Percentiles rank a stretch among this genome's conserved stretches.
phyloP scores from a whole-genome alignment of 2,113 vertebrate genomes.

The Climacteris rufus region DNA sequence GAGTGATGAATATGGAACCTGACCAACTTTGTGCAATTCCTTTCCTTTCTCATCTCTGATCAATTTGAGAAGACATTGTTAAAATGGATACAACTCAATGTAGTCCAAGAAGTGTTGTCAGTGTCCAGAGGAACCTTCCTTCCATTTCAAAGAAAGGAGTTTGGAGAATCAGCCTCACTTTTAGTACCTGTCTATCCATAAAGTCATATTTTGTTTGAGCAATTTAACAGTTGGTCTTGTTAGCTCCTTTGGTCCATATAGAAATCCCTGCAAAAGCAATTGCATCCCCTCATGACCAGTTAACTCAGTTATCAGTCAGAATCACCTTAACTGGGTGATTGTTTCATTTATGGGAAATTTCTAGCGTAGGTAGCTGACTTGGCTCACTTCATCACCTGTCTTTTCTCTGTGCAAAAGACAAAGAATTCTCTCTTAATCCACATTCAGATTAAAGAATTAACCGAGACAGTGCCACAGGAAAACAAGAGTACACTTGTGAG shows the following conservation, averaged over 20 bases:
- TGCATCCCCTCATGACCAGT: not conserved
- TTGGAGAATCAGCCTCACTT: not conserved
- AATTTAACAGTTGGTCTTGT: not conserved
- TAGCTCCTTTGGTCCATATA: not conserved
- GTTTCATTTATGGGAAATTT: not conserved
- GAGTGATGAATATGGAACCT: not conserved
- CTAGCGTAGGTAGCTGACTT: not conserved
- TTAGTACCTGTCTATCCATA: not conserved
- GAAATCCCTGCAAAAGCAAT: not conserved
- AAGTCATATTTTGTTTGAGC: not conserved
- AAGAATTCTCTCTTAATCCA: not conserved
- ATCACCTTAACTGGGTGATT: not conserved
- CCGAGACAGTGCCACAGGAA: not conserved
- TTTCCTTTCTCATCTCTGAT: not conserved
- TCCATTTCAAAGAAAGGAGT: not conserved
- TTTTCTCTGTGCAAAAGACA: not conserved
- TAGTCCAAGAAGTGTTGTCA: not conserved
- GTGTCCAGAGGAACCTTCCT: not conserved
- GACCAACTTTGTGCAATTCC: not conserved
- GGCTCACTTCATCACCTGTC: not conserved
- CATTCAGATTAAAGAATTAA: not conserved
- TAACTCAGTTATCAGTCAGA: not conserved
- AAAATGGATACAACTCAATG: not conserved
- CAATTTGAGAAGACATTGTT: not conserved
- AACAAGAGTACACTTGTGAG: not conserved